Base-by-base conservation (phyloP, 2,888 invertebrate genomes). In the Trilocha varians region DNA sequence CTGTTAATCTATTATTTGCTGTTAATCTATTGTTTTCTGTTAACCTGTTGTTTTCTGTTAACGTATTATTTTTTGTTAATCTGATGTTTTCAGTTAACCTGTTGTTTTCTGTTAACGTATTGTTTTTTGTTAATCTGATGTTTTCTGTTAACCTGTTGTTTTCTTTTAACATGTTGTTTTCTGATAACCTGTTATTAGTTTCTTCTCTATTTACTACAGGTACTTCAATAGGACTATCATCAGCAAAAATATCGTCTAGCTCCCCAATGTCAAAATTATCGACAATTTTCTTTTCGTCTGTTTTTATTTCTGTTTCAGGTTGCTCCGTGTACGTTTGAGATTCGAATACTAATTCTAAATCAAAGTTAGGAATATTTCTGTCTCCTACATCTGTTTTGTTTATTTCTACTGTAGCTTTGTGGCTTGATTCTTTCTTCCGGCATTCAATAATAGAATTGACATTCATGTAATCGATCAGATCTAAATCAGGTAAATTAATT, bases 221-320 rank as follows among this genome's bases (percentile, higher is more conserved):
- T 48, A 2, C 11, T 6, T 55, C 52, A 38, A 50, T 48, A n/a
- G 48, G 49, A 39, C 49, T 51, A 18, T 56, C 52, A 36, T 69
- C 66, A 13, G 62, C 80, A 58, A 87, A 78, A 46, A 82, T 75
- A 44, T 86, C 83, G 36, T 84, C 70, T 40, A 87, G 77, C 47
- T 84, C 70, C 18, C 83, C 83, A 9, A 85, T 58, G 57, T 86
- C 80, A 38, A 85, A 85, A 52, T 79, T 76, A 39, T 54, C 39
- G 35, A 40, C 42, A 17, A 34, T 3, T 36, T 52, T 43, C n/a
- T 49, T 40, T 25, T 47, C 41, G 18, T 46, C 44, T n/a, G 16
- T 34, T 34, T 55, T 47, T 5, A 45, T 38, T 36, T 38, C 34
- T 36, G 39, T 40, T 5, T 41, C 44, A 15, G 50, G 42, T 43